Conservation (phyloP, 1,140 invertebrate species). For the Lordiphosa stackelbergi region DNA sequence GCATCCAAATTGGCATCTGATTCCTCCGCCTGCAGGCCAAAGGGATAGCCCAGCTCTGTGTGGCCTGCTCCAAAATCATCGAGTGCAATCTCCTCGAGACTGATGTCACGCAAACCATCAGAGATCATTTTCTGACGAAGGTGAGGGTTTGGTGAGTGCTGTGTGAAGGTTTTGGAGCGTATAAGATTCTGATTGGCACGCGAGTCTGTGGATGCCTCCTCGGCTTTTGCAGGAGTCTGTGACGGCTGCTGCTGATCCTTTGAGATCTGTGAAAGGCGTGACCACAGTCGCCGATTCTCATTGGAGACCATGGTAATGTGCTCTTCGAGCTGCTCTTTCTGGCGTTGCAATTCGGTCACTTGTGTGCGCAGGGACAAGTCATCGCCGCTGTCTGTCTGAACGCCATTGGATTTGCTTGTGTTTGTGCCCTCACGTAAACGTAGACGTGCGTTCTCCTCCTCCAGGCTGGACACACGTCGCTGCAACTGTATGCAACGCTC, state of each 20-base stretch:
- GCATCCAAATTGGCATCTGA: constrained; percentile 82
- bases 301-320: constrained; percentile 87
- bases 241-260: constrained; percentile 77
- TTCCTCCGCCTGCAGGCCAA: constrained; percentile 80
- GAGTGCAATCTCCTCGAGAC: constrained; percentile 87
- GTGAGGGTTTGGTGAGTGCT: constrained; percentile 80
- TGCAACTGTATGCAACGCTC: constrained; percentile 87
- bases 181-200: constrained; percentile 75
- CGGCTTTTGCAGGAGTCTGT: constrained; percentile 19
- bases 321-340: constrained; percentile 85
- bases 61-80: constrained; percentile 79
- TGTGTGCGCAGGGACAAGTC: constrained; percentile 79
- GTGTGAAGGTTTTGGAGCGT: constrained; percentile 81
- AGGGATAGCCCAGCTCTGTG: constrained; percentile 81
- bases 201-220: constrained; percentile 8
- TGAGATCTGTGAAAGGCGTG: constrained; percentile 82
- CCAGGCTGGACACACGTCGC: constrained; percentile 82
- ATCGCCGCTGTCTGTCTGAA: constrained; percentile 71
- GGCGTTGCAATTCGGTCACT: constrained; percentile 83
- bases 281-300: constrained; percentile 89
- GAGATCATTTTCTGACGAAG: constrained; percentile 78
- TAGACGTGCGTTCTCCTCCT: constrained; percentile 83
- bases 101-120: constrained; percentile 78
- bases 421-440: constrained; percentile 78
- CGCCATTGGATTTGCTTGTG: constrained; percentile 14